Base-by-base conservation (phyloP, 1,140 invertebrate species). In the Palaemon carinicauda region DNA sequence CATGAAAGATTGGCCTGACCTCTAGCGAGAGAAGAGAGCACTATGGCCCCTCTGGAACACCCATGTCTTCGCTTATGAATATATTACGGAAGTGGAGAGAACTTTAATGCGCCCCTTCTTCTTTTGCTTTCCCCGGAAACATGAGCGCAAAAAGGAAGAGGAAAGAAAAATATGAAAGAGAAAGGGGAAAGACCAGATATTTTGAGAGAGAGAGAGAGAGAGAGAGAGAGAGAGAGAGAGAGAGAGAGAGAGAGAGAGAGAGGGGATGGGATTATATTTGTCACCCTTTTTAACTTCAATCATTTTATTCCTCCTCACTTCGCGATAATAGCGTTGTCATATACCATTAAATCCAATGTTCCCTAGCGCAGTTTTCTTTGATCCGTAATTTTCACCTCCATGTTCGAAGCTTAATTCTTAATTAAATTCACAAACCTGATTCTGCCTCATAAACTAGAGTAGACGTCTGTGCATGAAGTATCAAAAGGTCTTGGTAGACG, bases 41-140 rank as follows among this genome's bases (percentile, higher is more conserved):
- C 51, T 41, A 41, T 27, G 56, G 80, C 71, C 80, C 80, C 80
- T 21, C 33, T 24, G 80, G 80, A 81, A 51, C 21, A 50, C n/a
- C 19, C 29, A 50, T 81, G 80, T 81, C 80, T 33, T 12, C 31
- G 14, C 33, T 81, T 81, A 81, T 81, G 80, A 81, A 81, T 81
- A 81, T 81, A 81, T 81, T 81, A 81, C 80, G 56, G 33, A 71
- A 51, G 33, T 51, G 60, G 80, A 65, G 52, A 41, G 51, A n/a
- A 41, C 41, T 41, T 41, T 41, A 41, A 41, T 41, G 41, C n/a
- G n/a, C 41, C 41, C 41, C 41, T 5, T 4, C 41, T 41, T 41
- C 41, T 41, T 41, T 41, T 41, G 41, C 41, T 41, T 41, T 41
- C 41, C 41, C 41, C 41, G 52, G 53, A 56, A 80, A 56, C 29